Percentiles rank a stretch among this genome's conserved stretches.
These are phyloP conservation scores for Dipodomys merriami DNA, from an alignment of 2,113 vertebrate species.

Conservation along the genomic window DNA sequence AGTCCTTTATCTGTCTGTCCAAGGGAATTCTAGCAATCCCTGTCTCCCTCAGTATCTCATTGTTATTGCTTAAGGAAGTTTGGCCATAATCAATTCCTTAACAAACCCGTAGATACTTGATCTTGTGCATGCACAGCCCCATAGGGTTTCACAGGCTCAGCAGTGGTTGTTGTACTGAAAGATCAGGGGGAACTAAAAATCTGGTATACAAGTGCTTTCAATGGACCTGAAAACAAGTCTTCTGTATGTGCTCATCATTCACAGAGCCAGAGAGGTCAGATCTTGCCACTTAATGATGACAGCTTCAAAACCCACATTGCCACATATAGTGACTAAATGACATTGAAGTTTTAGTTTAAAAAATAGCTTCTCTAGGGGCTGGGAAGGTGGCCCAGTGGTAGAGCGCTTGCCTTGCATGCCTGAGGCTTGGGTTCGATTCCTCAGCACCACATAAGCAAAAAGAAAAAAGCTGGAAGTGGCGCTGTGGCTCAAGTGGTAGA, in stretches of 20 bases:
- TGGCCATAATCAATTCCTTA: background rate
- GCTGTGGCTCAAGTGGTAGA: too few relatives aligned
- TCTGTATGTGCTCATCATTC: background rate
- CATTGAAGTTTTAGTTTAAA: background rate
- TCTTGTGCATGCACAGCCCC: fast-evolving
- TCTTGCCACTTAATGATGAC: background rate
- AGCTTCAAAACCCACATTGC: background rate
- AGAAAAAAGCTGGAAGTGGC: too few relatives aligned
- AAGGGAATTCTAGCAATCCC: background rate
- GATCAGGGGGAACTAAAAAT: background rate
- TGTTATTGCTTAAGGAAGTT: background rate
- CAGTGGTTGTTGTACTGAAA: too few relatives aligned
- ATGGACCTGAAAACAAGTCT: background rate
- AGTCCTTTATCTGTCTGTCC: background rate
- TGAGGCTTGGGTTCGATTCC: too few relatives aligned
- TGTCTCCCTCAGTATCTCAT: background rate
- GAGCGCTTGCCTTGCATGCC: too few relatives aligned
- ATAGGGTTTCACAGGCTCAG: fast-evolving
- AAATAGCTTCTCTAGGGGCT: background rate
- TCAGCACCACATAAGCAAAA: too few relatives aligned
- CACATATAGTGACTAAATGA: background rate
- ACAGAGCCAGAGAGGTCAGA: background rate
- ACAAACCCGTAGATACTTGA: fast-evolving
- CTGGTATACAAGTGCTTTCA: background rate
- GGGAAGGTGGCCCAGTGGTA: too few relatives aligned